Percentiles rank a stretch among this genome's conserved stretches.
Evolutionary conservation across 2,888 invertebrate species (phyloP).

Genomic region (Julus scanicus): DNA sequence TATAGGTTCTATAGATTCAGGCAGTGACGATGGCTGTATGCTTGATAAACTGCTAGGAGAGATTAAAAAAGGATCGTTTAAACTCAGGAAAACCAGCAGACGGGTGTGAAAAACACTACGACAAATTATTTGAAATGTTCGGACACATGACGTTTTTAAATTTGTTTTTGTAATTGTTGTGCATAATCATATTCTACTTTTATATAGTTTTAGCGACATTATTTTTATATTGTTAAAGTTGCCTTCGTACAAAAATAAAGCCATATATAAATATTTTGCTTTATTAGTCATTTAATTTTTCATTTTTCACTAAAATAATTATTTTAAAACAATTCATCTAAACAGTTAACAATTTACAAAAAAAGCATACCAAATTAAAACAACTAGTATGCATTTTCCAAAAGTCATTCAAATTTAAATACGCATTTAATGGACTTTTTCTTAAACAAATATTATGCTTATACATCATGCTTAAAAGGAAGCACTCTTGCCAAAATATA

Average conservation of each 20-base stretch:
- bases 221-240: not conserved
- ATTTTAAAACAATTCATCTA: too few relatives aligned
- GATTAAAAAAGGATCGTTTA: slow-evolving; percentile 62
- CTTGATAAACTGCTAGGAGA: slow-evolving; percentile 63
- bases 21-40: slow-evolving; percentile 61
- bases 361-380: not conserved
- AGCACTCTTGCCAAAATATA: too few relatives aligned
- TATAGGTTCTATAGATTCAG: slow-evolving; percentile 28
- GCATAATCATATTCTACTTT: not conserved
- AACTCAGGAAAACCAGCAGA: slow-evolving; percentile 59
- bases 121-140: not conserved
- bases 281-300: too few relatives aligned
- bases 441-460: too few relatives aligned
- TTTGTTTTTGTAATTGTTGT: not conserved
- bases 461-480: not conserved
- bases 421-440: too few relatives aligned
- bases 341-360: too few relatives aligned
- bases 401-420: not conserved
- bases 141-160: not conserved
- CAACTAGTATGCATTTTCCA: not conserved
- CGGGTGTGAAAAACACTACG: not conserved
- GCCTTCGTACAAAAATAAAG: not conserved
- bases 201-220: not conserved
- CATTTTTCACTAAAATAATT: too few relatives aligned
- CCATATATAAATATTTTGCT: too few relatives aligned